Conservation (phyloP, 1,140 invertebrate genomes). For the Drusus annulatus region DNA sequence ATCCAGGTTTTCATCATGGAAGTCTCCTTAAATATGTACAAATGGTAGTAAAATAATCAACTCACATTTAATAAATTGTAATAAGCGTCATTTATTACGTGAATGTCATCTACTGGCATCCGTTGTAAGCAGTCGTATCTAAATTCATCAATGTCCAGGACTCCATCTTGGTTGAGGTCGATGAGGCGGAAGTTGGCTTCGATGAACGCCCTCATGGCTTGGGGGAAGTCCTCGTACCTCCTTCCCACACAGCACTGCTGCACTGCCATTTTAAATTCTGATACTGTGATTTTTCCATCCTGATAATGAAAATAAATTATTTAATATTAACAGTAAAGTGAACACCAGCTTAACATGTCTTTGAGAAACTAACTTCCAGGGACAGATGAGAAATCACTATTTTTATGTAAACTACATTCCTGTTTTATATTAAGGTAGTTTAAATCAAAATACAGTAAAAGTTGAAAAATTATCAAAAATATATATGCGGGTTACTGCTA, state of each 20-base stretch:
- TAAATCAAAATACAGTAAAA: too few relatives aligned
- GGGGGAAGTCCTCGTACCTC: slow-evolving; percentile 84
- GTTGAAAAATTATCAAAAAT: too few relatives aligned
- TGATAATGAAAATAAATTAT: slow-evolving; percentile 62
- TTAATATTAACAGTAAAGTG: not conserved
- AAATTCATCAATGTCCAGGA: slow-evolving; percentile 85
- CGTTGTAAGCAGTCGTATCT: slow-evolving; percentile 86
- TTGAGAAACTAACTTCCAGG: too few relatives aligned
- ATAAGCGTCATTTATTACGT: slow-evolving; percentile 83
- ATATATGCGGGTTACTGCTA: too few relatives aligned
- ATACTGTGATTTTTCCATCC: slow-evolving; percentile 85
- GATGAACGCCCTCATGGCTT: slow-evolving; percentile 83
- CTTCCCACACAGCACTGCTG: slow-evolving; percentile 85
- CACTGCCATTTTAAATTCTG: slow-evolving; percentile 87
- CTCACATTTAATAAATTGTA: slow-evolving; percentile 83
- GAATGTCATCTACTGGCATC: slow-evolving; percentile 82
- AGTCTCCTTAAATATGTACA: not conserved
- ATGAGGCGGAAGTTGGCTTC: slow-evolving; percentile 86
- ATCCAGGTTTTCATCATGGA: too few relatives aligned
- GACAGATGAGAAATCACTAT: too few relatives aligned
- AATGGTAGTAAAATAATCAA: slow-evolving; percentile 50
- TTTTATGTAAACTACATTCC: too few relatives aligned
- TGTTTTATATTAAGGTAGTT: too few relatives aligned
- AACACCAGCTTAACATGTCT: too few relatives aligned
- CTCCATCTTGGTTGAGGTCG: slow-evolving; percentile 85